Evolutionary conservation across 2,888 invertebrate genomes (phyloP).

Genomic region (Catotricha subobsoleta): DNA sequence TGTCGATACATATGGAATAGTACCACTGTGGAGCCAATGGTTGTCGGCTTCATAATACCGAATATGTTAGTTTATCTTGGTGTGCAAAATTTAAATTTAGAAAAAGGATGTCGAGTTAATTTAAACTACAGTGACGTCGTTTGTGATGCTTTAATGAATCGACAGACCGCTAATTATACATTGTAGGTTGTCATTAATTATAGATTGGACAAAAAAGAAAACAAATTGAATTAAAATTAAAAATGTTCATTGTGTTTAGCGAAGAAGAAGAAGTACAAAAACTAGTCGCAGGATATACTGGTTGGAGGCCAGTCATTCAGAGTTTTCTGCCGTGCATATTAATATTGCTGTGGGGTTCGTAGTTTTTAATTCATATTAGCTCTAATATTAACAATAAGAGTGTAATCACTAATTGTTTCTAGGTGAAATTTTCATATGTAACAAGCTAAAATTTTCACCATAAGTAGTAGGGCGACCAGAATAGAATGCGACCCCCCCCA

Average conservation of each 20-base stretch:
- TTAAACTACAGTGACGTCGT: too few relatives aligned
- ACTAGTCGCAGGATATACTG: slow-evolving; percentile 50
- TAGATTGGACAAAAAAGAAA: too few relatives aligned
- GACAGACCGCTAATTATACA: too few relatives aligned
- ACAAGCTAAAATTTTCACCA: too few relatives aligned
- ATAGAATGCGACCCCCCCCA: too few relatives aligned
- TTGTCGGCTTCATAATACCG: background rate
- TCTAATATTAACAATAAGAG: background rate
- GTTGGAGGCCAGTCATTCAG: slow-evolving; percentile 60
- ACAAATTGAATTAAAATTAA: background rate
- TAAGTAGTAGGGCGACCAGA: too few relatives aligned
- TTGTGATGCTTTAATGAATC: too few relatives aligned
- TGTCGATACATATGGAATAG: background rate
- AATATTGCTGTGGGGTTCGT: slow-evolving; percentile 40
- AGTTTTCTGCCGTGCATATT: slow-evolving; percentile 54
- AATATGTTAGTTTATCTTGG: background rate
- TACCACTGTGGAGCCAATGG: background rate
- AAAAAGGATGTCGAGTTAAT: background rate
- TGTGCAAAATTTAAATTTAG: background rate
- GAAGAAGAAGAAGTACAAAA: slow-evolving; percentile 32
- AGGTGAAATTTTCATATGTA: slow-evolving; percentile 35
- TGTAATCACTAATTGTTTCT: too few relatives aligned
- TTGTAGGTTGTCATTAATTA: too few relatives aligned
- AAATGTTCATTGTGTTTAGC: background rate
- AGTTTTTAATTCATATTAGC: background rate